Evolutionary conservation across 2,113 vertebrate genomes (phyloP).

Genomic region (Neolamprologus modestus): DNA sequence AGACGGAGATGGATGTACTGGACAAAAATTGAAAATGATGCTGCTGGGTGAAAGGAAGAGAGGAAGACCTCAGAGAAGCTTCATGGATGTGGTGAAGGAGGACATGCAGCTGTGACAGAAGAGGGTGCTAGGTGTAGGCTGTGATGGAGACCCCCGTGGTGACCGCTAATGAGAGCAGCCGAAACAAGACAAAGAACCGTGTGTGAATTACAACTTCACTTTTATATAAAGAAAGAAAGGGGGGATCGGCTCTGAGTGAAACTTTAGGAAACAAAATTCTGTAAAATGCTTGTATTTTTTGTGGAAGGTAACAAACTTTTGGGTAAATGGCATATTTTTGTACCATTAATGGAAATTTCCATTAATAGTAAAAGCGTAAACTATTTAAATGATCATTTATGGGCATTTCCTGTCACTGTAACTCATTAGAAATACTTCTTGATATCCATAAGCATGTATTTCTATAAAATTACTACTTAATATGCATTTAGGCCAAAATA

Average conservation of each 20-base stretch:
- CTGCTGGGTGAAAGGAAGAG: neutral
- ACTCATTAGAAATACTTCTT: neutral
- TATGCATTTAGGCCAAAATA: neutral
- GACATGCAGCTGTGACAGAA: neutral
- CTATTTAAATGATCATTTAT: neutral
- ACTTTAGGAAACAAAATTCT: neutral
- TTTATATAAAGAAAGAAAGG: neutral
- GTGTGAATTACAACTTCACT: neutral
- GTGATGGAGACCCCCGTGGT: neutral
- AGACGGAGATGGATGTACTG: neutral
- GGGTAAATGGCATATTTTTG: rapidly evolving
- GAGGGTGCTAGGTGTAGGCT: neutral
- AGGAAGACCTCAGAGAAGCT: neutral
- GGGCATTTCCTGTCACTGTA: neutral
- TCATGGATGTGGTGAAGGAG: neutral
- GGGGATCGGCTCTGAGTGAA: neutral
- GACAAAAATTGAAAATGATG: neutral
- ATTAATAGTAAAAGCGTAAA: neutral
- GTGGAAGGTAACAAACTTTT: neutral
- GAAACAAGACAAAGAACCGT: neutral
- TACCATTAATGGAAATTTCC: neutral
- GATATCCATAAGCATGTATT: neutral
- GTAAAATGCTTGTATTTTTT: neutral
- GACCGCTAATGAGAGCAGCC: neutral
- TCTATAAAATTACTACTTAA: neutral